Evolutionary conservation across 2,888 invertebrate genomes (phyloP).

Genomic region (Neoitamus cyanurus): DNA sequence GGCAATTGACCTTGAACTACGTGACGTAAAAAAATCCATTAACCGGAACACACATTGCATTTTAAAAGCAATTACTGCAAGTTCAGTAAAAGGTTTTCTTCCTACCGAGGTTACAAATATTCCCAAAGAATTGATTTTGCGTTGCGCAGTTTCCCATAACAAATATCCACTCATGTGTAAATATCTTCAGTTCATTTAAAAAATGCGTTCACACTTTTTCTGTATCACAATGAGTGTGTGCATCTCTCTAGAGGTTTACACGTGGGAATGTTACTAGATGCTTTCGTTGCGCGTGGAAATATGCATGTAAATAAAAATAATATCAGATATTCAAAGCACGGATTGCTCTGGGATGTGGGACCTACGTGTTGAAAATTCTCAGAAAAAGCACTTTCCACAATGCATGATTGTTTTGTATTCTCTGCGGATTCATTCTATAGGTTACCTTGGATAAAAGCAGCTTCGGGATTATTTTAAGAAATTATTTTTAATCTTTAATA

Average conservation of each 20-base stretch:
- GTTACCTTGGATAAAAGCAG: not conserved
- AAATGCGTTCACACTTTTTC: not conserved
- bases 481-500: not conserved
- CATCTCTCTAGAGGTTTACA: not conserved
- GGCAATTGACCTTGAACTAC: not conserved
- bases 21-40: not conserved
- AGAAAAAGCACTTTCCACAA: not conserved
- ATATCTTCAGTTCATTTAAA: not conserved
- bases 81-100: not conserved
- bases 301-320: not conserved
- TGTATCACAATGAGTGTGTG: not conserved
- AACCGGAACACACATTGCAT: not conserved
- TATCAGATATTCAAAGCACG: not conserved
- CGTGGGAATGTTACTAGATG: not conserved
- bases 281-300: not conserved
- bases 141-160: not conserved
- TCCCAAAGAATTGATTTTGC: not conserved
- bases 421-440: not conserved
- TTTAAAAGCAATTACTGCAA: not conserved
- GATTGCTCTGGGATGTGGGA: not conserved
- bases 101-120: not conserved
- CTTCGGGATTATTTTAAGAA: not conserved
- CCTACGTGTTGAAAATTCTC: not conserved
- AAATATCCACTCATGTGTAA: not conserved
- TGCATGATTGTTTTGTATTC: not conserved